phyloP scores from a whole-genome alignment of 2,797 vertebrate genomes.

The Pangasius mekongensis region DNA sequence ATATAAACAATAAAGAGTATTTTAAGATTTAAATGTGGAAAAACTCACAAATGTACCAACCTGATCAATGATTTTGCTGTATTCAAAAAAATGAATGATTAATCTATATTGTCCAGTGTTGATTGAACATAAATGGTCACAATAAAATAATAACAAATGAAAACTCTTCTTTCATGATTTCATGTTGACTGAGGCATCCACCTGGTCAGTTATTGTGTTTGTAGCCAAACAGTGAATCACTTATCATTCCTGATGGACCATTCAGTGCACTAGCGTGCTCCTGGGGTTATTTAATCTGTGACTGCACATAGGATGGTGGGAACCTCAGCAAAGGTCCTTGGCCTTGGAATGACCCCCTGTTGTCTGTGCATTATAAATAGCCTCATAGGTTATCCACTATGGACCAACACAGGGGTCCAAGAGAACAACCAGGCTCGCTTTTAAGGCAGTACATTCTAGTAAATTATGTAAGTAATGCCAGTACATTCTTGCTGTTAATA shows the following conservation, averaged over 20 bases:
- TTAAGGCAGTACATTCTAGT: background rate
- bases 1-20: background rate
- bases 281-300: constrained; percentile 62
- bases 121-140: background rate
- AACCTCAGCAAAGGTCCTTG: constrained; percentile 57
- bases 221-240: constrained; percentile 68
- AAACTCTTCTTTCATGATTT: background rate
- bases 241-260: constrained; percentile 69
- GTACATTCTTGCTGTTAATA: background rate
- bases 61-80: background rate
- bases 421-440: background rate
- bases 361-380: background rate
- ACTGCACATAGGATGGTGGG: constrained; percentile 57
- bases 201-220: constrained; percentile 57
- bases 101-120: background rate
- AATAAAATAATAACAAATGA: too few species aligned
- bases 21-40: background rate
- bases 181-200: background rate
- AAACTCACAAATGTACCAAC: background rate
- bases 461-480: too few species aligned
- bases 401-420: background rate
- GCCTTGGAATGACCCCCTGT: constrained; percentile 42
- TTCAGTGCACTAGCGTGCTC: constrained; percentile 61
- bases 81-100: background rate
- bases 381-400: background rate